phyloP scores from a whole-genome alignment of 1,140 invertebrate species.

The Dreissena polymorpha region DNA sequence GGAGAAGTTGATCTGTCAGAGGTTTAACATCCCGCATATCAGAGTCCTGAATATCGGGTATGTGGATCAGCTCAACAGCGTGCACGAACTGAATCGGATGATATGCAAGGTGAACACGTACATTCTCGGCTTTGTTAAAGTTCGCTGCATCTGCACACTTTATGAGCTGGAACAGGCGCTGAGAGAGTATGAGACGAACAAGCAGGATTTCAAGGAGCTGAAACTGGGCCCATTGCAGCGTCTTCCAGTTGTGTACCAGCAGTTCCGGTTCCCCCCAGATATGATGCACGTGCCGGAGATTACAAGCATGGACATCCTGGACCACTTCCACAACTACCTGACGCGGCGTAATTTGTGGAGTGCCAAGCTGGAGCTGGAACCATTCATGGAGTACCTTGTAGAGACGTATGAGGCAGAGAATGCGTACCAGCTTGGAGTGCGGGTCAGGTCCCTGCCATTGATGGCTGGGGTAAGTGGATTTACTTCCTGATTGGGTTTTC shows the following conservation, averaged over 20 bases:
- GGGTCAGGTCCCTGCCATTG: constrained; percentile 74
- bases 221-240: constrained; percentile 74
- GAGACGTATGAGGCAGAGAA: constrained; percentile 64
- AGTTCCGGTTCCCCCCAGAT: constrained; percentile 74
- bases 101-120: constrained; percentile 73
- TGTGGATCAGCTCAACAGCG: constrained; percentile 61
- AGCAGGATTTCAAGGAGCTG: constrained; percentile 66
- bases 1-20: constrained; percentile 64
- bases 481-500: neutral
- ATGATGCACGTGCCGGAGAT: constrained; percentile 71
- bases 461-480: constrained; percentile 65
- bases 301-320: constrained; percentile 71
- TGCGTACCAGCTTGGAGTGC: constrained; percentile 74
- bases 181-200: constrained; percentile 66
- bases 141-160: constrained; percentile 71
- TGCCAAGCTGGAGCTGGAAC: constrained; percentile 66
- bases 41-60: constrained; percentile 51
- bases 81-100: constrained; percentile 64
- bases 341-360: constrained; percentile 71
- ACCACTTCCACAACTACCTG: constrained; percentile 71
- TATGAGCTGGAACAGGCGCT: constrained; percentile 70
- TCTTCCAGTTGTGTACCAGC: constrained; percentile 71
- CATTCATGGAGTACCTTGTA: constrained; percentile 73
- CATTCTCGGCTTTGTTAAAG: constrained; percentile 72
- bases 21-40: constrained; percentile 54